Evolutionary conservation across 2,888 invertebrate genomes (phyloP).

Genomic region (Apotomis capreana): DNA sequence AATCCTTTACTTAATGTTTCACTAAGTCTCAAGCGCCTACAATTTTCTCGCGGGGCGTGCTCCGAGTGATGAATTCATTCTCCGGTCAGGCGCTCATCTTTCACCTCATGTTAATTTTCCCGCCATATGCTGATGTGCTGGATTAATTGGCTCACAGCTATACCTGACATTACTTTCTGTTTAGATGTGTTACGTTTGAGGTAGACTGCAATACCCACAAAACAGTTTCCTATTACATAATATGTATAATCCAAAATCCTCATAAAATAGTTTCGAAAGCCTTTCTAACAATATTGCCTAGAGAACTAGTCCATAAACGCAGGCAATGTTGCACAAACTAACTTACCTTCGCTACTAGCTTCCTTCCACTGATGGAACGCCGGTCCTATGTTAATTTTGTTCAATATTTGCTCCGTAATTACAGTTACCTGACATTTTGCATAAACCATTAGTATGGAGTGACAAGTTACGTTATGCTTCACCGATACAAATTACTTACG

Average conservation of each 20-base stretch:
- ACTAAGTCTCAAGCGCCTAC: conserved; percentile 17
- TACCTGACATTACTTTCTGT: background rate
- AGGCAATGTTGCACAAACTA: conserved; percentile 37
- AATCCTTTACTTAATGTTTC: too few species aligned
- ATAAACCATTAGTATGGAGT: background rate
- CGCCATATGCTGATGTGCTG: background rate
- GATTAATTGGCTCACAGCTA: conserved; percentile 4
- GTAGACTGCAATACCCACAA: background rate
- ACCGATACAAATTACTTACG: too few species aligned
- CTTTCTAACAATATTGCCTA: conserved; percentile 22
- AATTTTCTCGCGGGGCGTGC: conserved; percentile 5
- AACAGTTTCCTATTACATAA: background rate
- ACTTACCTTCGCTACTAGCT: conserved; percentile 34
- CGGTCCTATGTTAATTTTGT: conserved; percentile 31
- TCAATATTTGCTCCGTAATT: conserved; percentile 7
- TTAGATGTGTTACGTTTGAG: background rate
- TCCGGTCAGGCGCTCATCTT: conserved; percentile 26
- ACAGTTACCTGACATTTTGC: background rate
- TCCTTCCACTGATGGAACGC: conserved; percentile 33
- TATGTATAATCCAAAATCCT: background rate
- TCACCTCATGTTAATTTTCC: conserved; percentile 12
- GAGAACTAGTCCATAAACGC: conserved; percentile 31
- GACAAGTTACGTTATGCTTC: too few species aligned
- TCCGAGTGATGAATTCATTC: conserved; percentile 4
- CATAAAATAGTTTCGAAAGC: conserved; percentile 12